Evolutionary conservation across 2,797 vertebrate genomes (phyloP).

Genomic region (Anguilla megastoma): DNA sequence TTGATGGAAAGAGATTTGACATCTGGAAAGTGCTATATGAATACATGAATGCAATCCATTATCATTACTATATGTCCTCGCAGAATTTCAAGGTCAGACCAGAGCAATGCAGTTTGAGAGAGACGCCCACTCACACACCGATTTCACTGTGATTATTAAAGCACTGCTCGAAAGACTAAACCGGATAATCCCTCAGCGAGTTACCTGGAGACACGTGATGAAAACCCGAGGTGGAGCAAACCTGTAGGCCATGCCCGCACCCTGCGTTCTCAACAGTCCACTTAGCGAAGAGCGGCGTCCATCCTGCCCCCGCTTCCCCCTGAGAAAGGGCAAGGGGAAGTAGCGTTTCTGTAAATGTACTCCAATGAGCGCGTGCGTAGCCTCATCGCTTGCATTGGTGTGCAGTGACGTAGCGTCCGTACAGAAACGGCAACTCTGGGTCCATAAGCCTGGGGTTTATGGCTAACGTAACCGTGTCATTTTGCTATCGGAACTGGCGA

Average conservation of each 20-base stretch:
- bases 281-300: background rate
- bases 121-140: background rate
- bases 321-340: background rate
- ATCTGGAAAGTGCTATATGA: background rate
- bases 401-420: background rate
- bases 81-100: background rate
- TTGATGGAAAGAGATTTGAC: background rate
- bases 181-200: background rate
- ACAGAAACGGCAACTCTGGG: background rate
- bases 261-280: background rate
- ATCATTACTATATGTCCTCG: background rate
- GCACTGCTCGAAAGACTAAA: background rate
- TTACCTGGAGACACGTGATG: background rate
- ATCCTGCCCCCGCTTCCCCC: background rate
- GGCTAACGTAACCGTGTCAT: background rate
- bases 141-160: background rate
- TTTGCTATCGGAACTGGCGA: background rate
- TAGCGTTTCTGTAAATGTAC: background rate
- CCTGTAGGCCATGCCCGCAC: no score
- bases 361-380: background rate
- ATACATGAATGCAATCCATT: background rate
- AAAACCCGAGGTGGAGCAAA: background rate
- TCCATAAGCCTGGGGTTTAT: background rate
- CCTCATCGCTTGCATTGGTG: background rate
- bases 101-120: background rate